Percentiles rank a stretch among this genome's conserved stretches.
phyloP scores from a whole-genome alignment of 2,113 vertebrate species.

The Polyodon spathula region DNA sequence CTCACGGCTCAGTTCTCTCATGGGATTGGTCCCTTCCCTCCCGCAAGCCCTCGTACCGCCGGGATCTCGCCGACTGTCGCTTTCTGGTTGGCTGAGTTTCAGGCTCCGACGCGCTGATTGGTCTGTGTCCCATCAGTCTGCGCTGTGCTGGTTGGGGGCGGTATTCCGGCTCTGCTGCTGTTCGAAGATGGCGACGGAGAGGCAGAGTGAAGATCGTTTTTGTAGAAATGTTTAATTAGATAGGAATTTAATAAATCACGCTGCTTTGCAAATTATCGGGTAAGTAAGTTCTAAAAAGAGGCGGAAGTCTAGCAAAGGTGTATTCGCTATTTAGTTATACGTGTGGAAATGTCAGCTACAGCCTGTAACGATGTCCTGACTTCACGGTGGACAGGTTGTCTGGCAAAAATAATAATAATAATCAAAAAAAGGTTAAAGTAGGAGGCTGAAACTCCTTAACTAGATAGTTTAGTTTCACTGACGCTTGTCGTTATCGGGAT shows the following conservation, averaged over 20 bases:
- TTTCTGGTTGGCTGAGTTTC: slow-evolving; percentile 3
- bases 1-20: not conserved
- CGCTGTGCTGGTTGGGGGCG: slow-evolving; percentile 32
- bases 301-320: too few relatives aligned
- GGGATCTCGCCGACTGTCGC: not conserved
- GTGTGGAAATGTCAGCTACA: too few relatives aligned
- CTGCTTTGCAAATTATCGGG: slow-evolving; percentile 22
- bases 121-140: slow-evolving; percentile 22
- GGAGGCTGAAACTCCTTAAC: too few relatives aligned
- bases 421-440: too few relatives aligned
- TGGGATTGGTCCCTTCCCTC: slow-evolving; percentile 19
- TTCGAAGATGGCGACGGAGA: slow-evolving; percentile 53
- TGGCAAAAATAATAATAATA: too few relatives aligned
- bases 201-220: slow-evolving; percentile 14
- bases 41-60: slow-evolving; percentile 12
- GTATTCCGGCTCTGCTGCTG: not conserved
- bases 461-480: too few relatives aligned
- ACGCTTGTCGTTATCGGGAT: too few relatives aligned
- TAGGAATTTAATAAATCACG: slow-evolving; percentile 26
- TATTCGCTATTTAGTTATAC: too few relatives aligned
- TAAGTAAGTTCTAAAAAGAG: too few relatives aligned
- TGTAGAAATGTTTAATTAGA: slow-evolving; percentile 25
- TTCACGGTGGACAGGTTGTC: too few relatives aligned
- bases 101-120: slow-evolving; percentile 15
- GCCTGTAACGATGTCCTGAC: too few relatives aligned